Percentiles rank a stretch among this genome's conserved stretches.
Conservation (phyloP, 2,113 vertebrate genomes). For the Octodon degus region DNA sequence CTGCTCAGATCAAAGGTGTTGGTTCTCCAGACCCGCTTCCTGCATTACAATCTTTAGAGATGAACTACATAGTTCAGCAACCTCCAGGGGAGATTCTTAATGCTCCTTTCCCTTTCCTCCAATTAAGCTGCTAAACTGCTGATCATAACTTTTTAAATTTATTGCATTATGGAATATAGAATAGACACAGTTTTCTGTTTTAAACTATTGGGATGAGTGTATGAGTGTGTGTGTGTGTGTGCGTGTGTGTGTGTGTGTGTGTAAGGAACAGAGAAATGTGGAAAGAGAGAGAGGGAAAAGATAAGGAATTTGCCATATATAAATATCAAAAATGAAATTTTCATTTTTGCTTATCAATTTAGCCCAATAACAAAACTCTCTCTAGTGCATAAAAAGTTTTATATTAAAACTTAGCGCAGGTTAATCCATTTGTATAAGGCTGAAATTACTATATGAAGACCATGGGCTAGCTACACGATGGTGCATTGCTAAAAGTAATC, state of each 20-base stretch:
- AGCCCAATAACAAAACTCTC: neutral
- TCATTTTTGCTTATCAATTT: neutral
- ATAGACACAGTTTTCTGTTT: neutral
- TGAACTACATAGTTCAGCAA: neutral
- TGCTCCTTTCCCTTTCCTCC: neutral
- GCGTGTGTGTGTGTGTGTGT: neutral
- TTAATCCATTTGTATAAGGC: neutral
- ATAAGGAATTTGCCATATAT: neutral
- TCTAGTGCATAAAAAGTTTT: neutral
- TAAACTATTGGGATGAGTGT: neutral
- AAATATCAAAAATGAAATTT: neutral
- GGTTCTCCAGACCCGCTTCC: neutral
- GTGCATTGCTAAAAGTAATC: slow-evolving; percentile 50
- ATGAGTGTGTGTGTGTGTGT: neutral
- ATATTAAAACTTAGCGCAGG: neutral
- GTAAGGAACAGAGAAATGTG: neutral
- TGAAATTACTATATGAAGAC: neutral
- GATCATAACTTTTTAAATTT: neutral
- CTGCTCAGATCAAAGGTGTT: neutral
- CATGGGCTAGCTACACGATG: neutral
- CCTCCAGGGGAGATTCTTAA: neutral
- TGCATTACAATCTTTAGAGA: neutral
- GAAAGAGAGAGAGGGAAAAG: too few species aligned
- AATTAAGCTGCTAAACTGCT: neutral
- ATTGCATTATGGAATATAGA: neutral